phyloP scores from a whole-genome alignment of 2,888 invertebrate species.

The Salticus scenicus region DNA sequence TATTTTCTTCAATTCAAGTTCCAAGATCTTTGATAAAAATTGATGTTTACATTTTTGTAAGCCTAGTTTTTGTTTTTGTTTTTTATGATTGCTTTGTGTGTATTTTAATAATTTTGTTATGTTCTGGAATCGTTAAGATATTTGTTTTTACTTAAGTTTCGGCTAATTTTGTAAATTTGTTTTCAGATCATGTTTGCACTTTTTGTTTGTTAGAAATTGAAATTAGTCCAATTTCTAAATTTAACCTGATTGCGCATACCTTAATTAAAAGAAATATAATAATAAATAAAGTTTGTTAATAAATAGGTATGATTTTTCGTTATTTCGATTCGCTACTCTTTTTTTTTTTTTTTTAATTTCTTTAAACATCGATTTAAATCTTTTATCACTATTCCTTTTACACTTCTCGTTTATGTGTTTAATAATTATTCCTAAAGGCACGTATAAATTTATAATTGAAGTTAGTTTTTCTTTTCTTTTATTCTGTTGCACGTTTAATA shows the following conservation, averaged over 20 bases:
- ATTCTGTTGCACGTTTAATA: too few species aligned
- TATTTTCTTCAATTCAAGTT: not conserved
- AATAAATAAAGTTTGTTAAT: too few species aligned
- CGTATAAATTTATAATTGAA: too few species aligned
- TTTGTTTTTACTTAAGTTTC: not conserved
- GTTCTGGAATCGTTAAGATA: not conserved
- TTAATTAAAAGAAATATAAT: too few species aligned
- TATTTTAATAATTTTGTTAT: not conserved
- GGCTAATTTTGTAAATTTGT: too few species aligned
- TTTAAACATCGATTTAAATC: not conserved
- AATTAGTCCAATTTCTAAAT: not conserved
- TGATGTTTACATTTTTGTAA: constrained; percentile 37
- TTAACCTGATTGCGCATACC: constrained; percentile 22
- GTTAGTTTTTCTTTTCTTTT: too few species aligned
- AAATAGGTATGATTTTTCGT: not conserved
- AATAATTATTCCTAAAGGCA: too few species aligned
- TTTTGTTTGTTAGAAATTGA: too few species aligned
- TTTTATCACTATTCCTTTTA: not conserved
- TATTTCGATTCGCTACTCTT: too few species aligned
- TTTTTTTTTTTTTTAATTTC: not conserved
- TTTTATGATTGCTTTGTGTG: not conserved
- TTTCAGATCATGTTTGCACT: too few species aligned
- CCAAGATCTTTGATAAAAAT: constrained; percentile 26
- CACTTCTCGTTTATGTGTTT: not conserved
- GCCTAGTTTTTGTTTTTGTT: constrained; percentile 24